Base-by-base conservation (phyloP, 2,888 invertebrate genomes). In the Agapostemon virescens region DNA sequence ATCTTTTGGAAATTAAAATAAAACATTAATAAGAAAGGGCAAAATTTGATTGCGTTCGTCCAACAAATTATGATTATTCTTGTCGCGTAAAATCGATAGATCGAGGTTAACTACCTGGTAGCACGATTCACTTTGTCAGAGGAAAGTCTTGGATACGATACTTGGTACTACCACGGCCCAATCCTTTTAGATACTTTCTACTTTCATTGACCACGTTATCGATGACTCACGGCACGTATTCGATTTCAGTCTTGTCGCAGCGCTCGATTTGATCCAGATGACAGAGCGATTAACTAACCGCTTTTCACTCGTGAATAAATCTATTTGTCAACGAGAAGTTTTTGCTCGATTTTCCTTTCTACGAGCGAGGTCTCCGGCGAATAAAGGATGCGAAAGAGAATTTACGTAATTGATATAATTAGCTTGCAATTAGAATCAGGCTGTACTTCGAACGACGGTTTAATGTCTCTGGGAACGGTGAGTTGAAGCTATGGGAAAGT, bases 171-270 rank as follows among this genome's bases (percentile, higher is more conserved):
- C 79, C 73, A 70, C 73, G 55, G 17, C 6, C 55, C 52, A 42
- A 42, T 66, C 72, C 70, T 71, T 81, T 78, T 67, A 13, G 67
- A 58, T 71, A 79, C 84, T 84, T 84, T 84, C 84, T 84, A 84
- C 83, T 84, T 83, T 80, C 79, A 45, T 78, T 73, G 73, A n/a
- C 40, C 38, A 75, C 73, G 61, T 68, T 72, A 69, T 74, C 75
- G 71, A 73, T 72, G 73, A 74, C 63, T 77, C 82, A 74, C 78
- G 75, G 64, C 69, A 40, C 72, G 55, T 61, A 55, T 74, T 69
- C 68, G 40, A 74, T 63, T 67, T 20, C 66, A 72, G 66, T 80
- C 58, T 58, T 66, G 72, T 58, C 69, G 45, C 49, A 42, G 36
- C 36, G 15, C 20, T 30, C 40, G 40, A 64, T 23, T 45, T 23